These are phyloP conservation scores for Andrena chrysosceles DNA, from an alignment of 2,888 invertebrate species.

Conservation along the genomic window DNA sequence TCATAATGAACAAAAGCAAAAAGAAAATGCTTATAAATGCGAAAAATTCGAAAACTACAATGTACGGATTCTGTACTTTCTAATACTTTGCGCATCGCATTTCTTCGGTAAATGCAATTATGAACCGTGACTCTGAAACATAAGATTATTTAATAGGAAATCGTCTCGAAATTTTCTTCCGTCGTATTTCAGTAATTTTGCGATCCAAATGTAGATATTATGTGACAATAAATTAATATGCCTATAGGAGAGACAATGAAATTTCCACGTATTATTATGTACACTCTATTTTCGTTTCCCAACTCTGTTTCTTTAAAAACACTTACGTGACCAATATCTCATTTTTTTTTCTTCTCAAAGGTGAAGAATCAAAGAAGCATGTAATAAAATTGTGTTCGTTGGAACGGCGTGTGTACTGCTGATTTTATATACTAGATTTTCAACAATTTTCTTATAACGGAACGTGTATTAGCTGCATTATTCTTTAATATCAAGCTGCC, in stretches of 20 bases:
- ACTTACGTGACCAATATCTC: neutral
- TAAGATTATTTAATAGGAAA: neutral
- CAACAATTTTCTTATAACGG: conserved; percentile 5
- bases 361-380: neutral
- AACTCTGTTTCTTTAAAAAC: conserved; percentile 6
- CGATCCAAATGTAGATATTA: neutral
- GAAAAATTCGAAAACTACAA: conserved; percentile 11
- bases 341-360: conserved; percentile 9
- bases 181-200: conserved; percentile 8
- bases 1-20: neutral
- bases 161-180: neutral
- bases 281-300: conserved; percentile 11
- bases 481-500: neutral
- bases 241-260: conserved; percentile 9
- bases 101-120: conserved; percentile 15
- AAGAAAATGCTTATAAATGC: conserved; percentile 58
- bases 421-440: conserved; percentile 1
- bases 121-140: neutral
- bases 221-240: conserved; percentile 33
- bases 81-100: conserved; percentile 14
- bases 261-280: conserved; percentile 41
- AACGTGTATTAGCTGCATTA: neutral
- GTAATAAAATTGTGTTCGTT: conserved; percentile 13
- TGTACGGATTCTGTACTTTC: neutral
- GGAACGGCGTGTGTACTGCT: neutral